A percentile compares a stretch with the other conserved stretches of the same genome.
Conservation (phyloP, 2,113 vertebrate species). For the Halichoerus grypus region DNA sequence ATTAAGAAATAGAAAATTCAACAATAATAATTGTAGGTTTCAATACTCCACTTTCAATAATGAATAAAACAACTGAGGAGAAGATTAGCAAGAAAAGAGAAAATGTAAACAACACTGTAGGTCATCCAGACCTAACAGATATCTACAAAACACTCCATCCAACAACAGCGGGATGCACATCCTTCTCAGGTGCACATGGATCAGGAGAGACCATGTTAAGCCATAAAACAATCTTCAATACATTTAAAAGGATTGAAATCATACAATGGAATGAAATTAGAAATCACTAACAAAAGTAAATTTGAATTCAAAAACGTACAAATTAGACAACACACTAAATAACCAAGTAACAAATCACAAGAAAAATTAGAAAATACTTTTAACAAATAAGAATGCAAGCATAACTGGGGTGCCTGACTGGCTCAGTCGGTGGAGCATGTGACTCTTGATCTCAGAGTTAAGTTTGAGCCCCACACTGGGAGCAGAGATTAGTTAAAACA, state of each 20-base stretch:
- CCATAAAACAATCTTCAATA: background rate
- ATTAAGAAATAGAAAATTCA: background rate
- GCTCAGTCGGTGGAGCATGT: background rate
- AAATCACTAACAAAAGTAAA: slow-evolving; percentile 13
- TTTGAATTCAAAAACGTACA: background rate
- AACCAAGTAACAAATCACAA: slow-evolving; percentile 5
- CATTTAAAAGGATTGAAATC: background rate
- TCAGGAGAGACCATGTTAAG: background rate
- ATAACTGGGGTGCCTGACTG: background rate
- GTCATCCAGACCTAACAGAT: background rate
- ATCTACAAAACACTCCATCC: background rate
- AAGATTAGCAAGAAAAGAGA: background rate
- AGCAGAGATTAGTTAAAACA: background rate
- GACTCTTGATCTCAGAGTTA: background rate
- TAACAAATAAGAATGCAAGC: background rate
- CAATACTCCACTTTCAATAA: background rate
- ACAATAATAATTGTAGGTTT: background rate
- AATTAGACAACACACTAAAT: background rate
- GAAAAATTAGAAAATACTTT: slow-evolving; percentile 19
- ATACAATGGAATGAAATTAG: background rate
- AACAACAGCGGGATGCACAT: background rate
- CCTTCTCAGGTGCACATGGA: background rate
- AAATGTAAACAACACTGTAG: background rate
- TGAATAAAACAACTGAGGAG: background rate
- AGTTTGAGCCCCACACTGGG: background rate